Evolutionary conservation across 2,888 invertebrate species (phyloP), one percentile per base, ranked within the genome.

Genomic region (Leuctra nigra): DNA sequence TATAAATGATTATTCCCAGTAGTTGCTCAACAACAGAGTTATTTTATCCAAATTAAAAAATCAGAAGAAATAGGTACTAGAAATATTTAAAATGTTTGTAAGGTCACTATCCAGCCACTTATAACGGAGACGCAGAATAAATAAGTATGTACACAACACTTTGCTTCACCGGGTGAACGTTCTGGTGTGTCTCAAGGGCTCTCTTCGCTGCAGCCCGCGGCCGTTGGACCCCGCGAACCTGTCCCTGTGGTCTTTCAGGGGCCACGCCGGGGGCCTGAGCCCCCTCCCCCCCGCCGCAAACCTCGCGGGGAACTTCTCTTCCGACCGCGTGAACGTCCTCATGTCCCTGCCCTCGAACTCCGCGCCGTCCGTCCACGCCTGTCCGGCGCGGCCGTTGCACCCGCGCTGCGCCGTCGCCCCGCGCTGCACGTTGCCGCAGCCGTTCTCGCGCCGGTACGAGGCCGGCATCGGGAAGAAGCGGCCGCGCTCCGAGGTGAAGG

Each of bases 401-500:
- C 35, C 50, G 16, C 25, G 29, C 29, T 2, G 11, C 20, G 33
- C 50, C 50, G 20, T 47, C 24, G 13, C 47, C 3, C n/a, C 23
- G n/a, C 41, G 18, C 4, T 20, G 7, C 3, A 9, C 4, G 4
- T 11, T 9, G 6, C 60, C 60, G 52, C 60, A 47, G 2, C 59
- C 61, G 55, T 61, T 62, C 52, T 63, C 63, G 9, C 61, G 56
- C 18, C 63, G 52, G 39, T 63, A 63, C 9, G 60, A 57, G 13
- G 56, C 47, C n/a, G 59, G 44, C 1, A 61, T 53, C 25, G 59
- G 59, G 53, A 63, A 63, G 38, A 61, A 61, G 29, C 66, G 61
- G n/a, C 65, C 65, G 22, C 65, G 55, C 25, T 66, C 65, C 22
- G 62, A 59, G 16, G 63, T 61, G 55, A 64, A 66, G 2, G 63